Conservation (phyloP, 2,888 invertebrate species). For the Diplolepis rosae region DNA sequence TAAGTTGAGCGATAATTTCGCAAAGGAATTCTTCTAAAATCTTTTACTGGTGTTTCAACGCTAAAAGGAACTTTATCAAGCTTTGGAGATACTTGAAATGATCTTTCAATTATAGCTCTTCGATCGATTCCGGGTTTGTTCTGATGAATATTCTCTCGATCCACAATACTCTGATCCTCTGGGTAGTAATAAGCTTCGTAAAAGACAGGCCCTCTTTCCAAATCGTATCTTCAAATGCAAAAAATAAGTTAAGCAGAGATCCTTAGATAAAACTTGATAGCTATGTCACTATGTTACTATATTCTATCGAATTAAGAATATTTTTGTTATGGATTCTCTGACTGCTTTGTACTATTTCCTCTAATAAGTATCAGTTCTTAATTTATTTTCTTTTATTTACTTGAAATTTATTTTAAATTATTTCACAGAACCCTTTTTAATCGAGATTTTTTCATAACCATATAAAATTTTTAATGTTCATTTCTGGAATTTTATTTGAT, state of each 20-base stretch:
- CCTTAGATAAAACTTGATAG: no score
- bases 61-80: not conserved
- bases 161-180: not conserved
- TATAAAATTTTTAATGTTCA: no score
- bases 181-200: conserved; percentile 25
- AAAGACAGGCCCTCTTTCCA: conserved; percentile 7
- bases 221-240: not conserved
- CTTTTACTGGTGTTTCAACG: not conserved
- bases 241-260: not conserved
- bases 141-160: not conserved
- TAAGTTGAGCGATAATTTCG: not conserved
- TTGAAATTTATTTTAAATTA: no score
- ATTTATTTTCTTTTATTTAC: no score
- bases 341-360: no score
- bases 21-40: not conserved
- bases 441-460: no score
- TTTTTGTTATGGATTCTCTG: not conserved
- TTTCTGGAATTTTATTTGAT: no score
- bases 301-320: not conserved
- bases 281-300: no score
- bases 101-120: not conserved
- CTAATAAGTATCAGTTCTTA: no score
- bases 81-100: not conserved
- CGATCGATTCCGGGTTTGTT: not conserved
- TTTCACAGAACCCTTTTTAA: no score